phyloP scores from a whole-genome alignment of 2,888 invertebrate genomes.

The Pammene aurita region DNA sequence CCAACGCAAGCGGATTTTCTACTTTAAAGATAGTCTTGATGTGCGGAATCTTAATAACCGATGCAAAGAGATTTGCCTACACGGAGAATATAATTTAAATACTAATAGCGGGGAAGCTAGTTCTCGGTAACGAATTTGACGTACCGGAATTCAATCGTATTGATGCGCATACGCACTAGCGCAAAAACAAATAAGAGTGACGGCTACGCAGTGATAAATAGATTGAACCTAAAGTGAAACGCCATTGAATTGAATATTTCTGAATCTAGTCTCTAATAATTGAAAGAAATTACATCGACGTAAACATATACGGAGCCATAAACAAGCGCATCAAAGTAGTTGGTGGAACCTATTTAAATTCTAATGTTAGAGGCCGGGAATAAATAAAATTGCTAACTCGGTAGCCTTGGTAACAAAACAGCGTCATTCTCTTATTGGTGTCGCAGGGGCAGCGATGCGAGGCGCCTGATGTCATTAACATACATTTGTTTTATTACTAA shows the following conservation, averaged over 20 bases:
- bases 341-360: constrained; percentile 27
- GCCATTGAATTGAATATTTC: neutral
- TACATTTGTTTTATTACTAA: constrained; percentile 34
- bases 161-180: neutral
- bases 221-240: too few relatives aligned
- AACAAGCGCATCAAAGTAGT: constrained; percentile 18
- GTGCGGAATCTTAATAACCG: constrained; percentile 52
- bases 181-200: neutral
- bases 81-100: constrained; percentile 54
- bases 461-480: constrained; percentile 61
- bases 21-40: constrained; percentile 48
- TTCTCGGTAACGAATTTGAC: neutral
- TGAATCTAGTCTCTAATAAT: constrained; percentile 16
- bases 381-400: constrained; percentile 37
- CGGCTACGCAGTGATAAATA: too few relatives aligned
- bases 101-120: constrained; percentile 48
- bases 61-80: constrained; percentile 57
- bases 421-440: constrained; percentile 55
- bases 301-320: constrained; percentile 16
- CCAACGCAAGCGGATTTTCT: constrained; percentile 50
- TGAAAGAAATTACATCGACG: constrained; percentile 14
- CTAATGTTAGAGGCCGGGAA: constrained; percentile 24
- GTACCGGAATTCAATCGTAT: neutral
- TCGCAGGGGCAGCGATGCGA: constrained; percentile 56
- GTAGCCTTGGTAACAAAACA: constrained; percentile 49